phyloP scores from a whole-genome alignment of 1,140 invertebrate species.

The Brachionus manjavacas region DNA sequence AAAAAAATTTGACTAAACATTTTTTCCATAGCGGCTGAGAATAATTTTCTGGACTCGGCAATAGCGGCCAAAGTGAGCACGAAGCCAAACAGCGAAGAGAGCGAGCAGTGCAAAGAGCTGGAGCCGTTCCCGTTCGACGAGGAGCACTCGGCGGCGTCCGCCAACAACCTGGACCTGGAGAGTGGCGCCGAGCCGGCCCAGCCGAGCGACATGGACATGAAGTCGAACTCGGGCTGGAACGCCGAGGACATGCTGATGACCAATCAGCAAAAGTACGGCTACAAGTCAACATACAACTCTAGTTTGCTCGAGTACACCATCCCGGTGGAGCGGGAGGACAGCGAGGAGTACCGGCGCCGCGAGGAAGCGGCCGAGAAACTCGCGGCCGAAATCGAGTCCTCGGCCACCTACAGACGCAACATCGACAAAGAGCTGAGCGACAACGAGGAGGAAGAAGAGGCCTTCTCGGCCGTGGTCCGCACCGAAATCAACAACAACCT shows the following conservation, averaged over 20 bases:
- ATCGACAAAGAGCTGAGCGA: conserved; percentile 35
- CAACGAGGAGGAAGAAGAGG: conserved; percentile 39
- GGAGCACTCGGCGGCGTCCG: background rate
- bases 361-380: conserved; percentile 33
- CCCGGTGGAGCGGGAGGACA: conserved; percentile 1
- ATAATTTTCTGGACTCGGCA: conserved; percentile 18
- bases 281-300: conserved; percentile 33
- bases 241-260: conserved; percentile 37
- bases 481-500: conserved; percentile 17
- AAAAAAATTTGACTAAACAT: too few species aligned
- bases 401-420: conserved; percentile 17
- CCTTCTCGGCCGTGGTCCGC: conserved; percentile 2
- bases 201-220: background rate
- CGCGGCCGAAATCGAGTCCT: conserved; percentile 27
- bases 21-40: background rate
- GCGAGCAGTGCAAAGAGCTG: conserved; percentile 12
- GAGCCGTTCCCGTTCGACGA: conserved; percentile 39
- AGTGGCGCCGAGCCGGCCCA: background rate
- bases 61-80: background rate
- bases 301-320: conserved; percentile 14
- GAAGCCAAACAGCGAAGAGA: background rate
- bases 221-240: background rate
- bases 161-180: background rate
- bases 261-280: conserved; percentile 35
- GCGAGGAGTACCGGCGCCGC: background rate